Conservation (phyloP, 2,888 invertebrate species). For the Caenorhabditis wallacei region DNA sequence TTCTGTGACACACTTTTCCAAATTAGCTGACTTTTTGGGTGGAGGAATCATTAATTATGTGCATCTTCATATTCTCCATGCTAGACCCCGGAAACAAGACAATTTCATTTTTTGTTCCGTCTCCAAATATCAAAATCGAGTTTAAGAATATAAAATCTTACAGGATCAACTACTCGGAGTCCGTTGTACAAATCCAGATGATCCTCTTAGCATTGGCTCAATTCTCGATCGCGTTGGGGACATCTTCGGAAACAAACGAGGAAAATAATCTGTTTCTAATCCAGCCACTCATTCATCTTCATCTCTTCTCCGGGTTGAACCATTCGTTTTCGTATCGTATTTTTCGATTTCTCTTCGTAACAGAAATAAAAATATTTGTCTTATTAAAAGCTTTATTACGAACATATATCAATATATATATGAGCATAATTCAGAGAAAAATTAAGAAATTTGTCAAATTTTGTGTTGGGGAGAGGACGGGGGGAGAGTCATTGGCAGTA, state of each 20-base stretch:
- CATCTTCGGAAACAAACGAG: constrained; percentile 75
- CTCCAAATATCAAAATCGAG: neutral
- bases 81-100: too few relatives aligned
- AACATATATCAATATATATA: constrained; percentile 38
- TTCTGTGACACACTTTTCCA: neutral
- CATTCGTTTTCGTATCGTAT: neutral
- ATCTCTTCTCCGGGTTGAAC: constrained; percentile 60
- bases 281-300: constrained; percentile 37
- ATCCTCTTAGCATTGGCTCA: constrained; percentile 79
- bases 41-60: neutral
- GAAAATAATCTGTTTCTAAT: constrained; percentile 42
- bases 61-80: neutral
- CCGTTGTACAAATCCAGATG: constrained; percentile 81
- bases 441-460: constrained; percentile 31
- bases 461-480: constrained; percentile 13
- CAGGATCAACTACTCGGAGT: constrained; percentile 76
- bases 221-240: constrained; percentile 78
- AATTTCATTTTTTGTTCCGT: neutral
- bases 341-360: neutral
- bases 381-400: constrained; percentile 64
- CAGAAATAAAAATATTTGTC: constrained; percentile 33
- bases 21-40: neutral
- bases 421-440: constrained; percentile 59
- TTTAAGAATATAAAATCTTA: constrained; percentile 3
- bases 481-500: constrained; percentile 47